These are phyloP conservation scores for Lepidotrigona ventralis DNA, from an alignment of 1,140 invertebrate species.

Conservation along the genomic window DNA sequence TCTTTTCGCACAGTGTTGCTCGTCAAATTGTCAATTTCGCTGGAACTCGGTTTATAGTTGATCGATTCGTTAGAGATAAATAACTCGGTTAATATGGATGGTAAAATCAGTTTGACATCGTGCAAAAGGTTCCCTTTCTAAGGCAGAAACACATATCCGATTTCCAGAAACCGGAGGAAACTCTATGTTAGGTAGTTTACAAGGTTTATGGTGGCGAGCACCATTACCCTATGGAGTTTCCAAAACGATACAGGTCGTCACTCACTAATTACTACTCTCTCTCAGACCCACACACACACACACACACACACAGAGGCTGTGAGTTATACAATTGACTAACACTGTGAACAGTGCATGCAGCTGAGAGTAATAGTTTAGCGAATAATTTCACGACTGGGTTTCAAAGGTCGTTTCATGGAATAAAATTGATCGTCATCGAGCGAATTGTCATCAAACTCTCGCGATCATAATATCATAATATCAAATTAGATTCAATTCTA, in stretches of 20 bases:
- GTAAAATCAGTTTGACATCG: not conserved
- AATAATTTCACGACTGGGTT: not conserved
- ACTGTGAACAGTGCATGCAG: no score
- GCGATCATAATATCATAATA: no score
- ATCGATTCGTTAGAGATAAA: not conserved
- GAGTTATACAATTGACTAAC: not conserved
- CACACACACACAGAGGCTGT: not conserved
- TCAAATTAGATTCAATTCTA: no score
- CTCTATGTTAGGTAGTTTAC: conserved; percentile 46
- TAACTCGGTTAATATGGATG: conserved; percentile 4
- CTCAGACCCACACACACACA: no score
- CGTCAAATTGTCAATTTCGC: not conserved
- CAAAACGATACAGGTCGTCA: conserved; percentile 21
- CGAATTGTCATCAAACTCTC: no score
- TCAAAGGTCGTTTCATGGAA: not conserved
- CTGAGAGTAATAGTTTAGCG: not conserved
- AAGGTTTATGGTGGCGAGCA: conserved; percentile 25
- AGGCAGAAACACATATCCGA: conserved; percentile 43
- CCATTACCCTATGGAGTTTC: conserved; percentile 20
- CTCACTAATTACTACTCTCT: conserved; percentile 17
- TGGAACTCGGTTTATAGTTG: not conserved
- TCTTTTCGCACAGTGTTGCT: not conserved
- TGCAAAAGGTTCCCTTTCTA: conserved; percentile 45
- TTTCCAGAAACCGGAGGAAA: conserved; percentile 45
- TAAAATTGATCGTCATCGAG: not conserved